Evolutionary conservation across 2,113 vertebrate species (phyloP).

Genomic region (Tursiops truncatus): DNA sequence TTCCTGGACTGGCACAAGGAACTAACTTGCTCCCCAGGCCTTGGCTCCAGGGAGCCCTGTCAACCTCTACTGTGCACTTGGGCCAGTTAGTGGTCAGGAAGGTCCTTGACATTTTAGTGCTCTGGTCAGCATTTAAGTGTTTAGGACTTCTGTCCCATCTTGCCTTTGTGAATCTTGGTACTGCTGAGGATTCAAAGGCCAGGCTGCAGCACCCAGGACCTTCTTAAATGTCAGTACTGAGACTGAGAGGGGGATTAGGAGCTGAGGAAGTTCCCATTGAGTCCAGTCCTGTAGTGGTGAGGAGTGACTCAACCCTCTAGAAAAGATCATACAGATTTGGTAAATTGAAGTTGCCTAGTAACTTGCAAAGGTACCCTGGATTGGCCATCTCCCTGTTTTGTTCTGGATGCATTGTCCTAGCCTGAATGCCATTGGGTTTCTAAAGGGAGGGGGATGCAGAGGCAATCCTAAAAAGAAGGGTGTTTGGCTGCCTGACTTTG

Average conservation of each 20-base stretch:
- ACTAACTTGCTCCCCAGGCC: background rate
- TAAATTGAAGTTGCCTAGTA: background rate
- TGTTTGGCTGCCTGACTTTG: background rate
- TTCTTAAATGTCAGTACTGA: background rate
- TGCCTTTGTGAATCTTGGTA: background rate
- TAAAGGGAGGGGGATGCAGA: background rate
- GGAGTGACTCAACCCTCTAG: background rate
- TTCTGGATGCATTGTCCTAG: background rate
- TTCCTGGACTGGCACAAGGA: background rate
- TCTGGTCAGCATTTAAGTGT: background rate
- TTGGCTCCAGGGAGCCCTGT: fast-evolving
- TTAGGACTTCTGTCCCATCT: background rate
- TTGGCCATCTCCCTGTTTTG: background rate
- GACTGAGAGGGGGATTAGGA: background rate
- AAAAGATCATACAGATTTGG: background rate
- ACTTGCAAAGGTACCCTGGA: background rate
- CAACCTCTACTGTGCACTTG: background rate
- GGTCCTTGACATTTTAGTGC: background rate
- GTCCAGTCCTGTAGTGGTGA: background rate
- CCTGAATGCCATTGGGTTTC: background rate
- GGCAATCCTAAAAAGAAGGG: background rate
- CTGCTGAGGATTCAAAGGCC: background rate
- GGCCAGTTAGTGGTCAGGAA: background rate
- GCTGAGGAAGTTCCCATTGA: background rate
- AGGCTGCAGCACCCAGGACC: background rate